These are phyloP conservation scores for Corythoichthys intestinalis DNA, from an alignment of 2,113 vertebrate genomes.

Conservation along the genomic window DNA sequence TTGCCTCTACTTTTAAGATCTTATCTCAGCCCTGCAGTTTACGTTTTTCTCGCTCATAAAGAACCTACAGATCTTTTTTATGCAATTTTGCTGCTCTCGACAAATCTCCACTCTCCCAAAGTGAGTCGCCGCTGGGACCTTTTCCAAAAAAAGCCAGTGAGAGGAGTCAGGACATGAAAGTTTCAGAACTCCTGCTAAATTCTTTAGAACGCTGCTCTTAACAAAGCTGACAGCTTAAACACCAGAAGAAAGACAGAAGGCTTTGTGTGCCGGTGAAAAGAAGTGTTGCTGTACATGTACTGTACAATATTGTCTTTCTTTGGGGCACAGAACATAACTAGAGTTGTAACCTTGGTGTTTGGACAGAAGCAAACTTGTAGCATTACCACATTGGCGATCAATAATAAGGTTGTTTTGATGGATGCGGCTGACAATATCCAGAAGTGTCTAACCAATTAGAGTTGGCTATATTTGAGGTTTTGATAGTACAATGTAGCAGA, in stretches of 20 bases:
- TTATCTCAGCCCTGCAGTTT: slow-evolving; percentile 20
- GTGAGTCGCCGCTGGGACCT: slow-evolving; percentile 32
- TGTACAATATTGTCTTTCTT: slow-evolving; percentile 65
- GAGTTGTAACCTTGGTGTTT: slow-evolving; percentile 61
- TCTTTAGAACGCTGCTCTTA: neutral
- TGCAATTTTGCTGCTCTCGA: slow-evolving; percentile 10
- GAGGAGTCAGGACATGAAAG: slow-evolving; percentile 17
- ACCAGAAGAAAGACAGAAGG: slow-evolving; percentile 8
- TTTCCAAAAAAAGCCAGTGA: slow-evolving; percentile 48
- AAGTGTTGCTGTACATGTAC: slow-evolving; percentile 40
- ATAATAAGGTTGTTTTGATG: neutral
- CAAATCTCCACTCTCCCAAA: slow-evolving; percentile 14
- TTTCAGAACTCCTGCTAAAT: slow-evolving; percentile 20
- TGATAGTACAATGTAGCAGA: neutral
- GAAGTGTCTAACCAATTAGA: neutral
- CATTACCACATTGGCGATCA: neutral
- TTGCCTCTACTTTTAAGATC: slow-evolving; percentile 15
- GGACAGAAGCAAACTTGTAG: slow-evolving; percentile 4
- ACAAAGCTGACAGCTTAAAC: slow-evolving; percentile 27
- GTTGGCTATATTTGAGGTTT: neutral
- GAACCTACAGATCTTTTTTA: too few relatives aligned
- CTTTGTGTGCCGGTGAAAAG: neutral
- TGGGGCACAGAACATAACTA: slow-evolving; percentile 46
- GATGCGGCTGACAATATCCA: neutral
- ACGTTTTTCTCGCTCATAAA: slow-evolving; percentile 36